phyloP scores from a whole-genome alignment of 23 tunicate species.

The Diplosoma virens region DNA sequence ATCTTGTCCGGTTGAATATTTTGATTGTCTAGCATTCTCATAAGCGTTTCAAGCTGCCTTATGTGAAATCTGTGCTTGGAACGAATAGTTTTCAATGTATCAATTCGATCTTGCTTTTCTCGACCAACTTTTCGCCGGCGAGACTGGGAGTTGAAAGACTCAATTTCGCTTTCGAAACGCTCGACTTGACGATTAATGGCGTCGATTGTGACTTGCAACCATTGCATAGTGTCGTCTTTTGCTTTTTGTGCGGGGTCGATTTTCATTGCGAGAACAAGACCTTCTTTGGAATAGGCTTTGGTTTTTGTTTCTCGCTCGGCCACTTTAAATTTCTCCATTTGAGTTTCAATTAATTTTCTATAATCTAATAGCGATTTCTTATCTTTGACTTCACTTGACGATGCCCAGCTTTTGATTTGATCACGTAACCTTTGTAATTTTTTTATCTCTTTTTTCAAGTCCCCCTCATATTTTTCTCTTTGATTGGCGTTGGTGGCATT shows the following conservation, averaged over 20 bases:
- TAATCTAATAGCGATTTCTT: constrained; percentile 63
- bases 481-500: constrained; percentile 93
- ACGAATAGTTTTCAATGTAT: constrained; percentile 46
- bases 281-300: constrained; percentile 99
- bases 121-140: constrained; percentile 69
- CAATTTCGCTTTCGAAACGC: constrained; percentile 75
- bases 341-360: constrained; percentile 89
- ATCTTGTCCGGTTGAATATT: constrained; percentile 78
- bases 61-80: constrained; percentile 74
- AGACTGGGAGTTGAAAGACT: constrained; percentile 52
- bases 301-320: constrained; percentile 99
- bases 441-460: constrained; percentile 95
- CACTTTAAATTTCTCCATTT: constrained; percentile 97
- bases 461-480: constrained; percentile 96
- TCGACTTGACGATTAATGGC: constrained; percentile 62
- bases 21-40: constrained; percentile 93
- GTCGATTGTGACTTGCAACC: constrained; percentile 81
- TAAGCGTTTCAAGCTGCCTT: constrained; percentile 77
- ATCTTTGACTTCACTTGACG: constrained; percentile 89
- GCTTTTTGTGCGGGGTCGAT: constrained; percentile 98
- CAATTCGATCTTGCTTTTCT: constrained; percentile 66
- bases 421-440: constrained; percentile 93
- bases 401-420: constrained; percentile 97
- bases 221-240: constrained; percentile 87
- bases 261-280: constrained; percentile 71